Base-by-base conservation (phyloP, 1,140 invertebrate species). In the Heliconius himera region DNA sequence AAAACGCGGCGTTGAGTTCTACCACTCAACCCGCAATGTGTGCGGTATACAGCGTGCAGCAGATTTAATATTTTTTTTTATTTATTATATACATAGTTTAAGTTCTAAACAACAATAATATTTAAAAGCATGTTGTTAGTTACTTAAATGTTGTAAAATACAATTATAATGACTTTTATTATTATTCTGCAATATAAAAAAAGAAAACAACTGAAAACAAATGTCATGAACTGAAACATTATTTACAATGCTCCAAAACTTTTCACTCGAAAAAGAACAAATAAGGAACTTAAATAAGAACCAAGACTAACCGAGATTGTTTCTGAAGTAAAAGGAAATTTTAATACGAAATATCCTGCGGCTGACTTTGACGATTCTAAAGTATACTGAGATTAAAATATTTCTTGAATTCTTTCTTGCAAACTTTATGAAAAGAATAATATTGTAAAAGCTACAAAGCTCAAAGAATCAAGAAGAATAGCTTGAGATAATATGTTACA, bases 261-360 rank as follows among this genome's bases (percentile, higher is more conserved):
- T 66, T 66, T 66, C 60, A 66, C 22, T 66, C n/a, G 26, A 66
- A 66, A 66, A 66, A 66, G 22, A 66, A 66, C 60, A 66, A 66
- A 29, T 66, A 66, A 66, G 22, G 60, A 66, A 66, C 60, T 66
- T 4, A 66, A 66, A 29, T 66, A 66, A 66, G 26, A 66, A 66
- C 60, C 60, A 66, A 66, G 60, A 66, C 22, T 66, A 66, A 66
- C 26, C 60, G 22, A 66, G 60, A 66, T 66, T 66, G 60, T 66
- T 66, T 66, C 60, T 29, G 60, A 66, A 66, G 22, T 29, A 66
- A 22, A 66, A 16, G 60, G 60, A 66, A 66, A 66, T 66, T 66
- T 29, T 66, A 66, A 66, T 66, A 66, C 26, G 1, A 29, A 66
- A 66, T 66, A 66, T 66, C 60, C 60, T 66, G 60, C 22, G 60